Base-by-base conservation (phyloP, 1,140 invertebrate genomes). In the Anastrepha obliqua region DNA sequence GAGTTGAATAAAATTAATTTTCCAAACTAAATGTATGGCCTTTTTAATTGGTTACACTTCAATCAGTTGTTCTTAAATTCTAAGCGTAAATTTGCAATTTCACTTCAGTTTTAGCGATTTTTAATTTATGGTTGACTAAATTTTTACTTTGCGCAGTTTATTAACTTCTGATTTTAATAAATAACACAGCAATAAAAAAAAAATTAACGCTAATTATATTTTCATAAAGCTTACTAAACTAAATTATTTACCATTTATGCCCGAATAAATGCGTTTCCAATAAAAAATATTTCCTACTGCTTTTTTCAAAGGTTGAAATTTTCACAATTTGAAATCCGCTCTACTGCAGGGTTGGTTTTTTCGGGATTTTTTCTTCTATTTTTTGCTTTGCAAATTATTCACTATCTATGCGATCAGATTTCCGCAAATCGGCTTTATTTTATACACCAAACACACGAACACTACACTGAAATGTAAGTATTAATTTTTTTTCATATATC, bases 241-340 rank as follows among this genome's bases (percentile, higher is more conserved):
- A 39, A 67, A 44, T 44, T 47, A 74, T 47, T 74, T 74, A 74
- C 67, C 67, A 74, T 74, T 74, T 74, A 74, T 47, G 67, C 67
- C 39, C 42, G 67, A 47, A n/a, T 74, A 74, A 74, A 15, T 44
- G 15, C 67, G 3, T 44, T 44, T 17, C 15, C 39, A 44, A 44
- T 74, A 44, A 0, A 42, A 17, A 13, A 70, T 70, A 44, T 47
- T 29, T 74, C 7, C 5, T 13, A 17, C 44, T 74, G 13, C 67
- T 74, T 47, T 62, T 62, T 62, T 13, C 13, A 62, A 62, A 17
- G 1, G 60, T n/a, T 62, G 15, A 13, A 17, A 7, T 47, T 74
- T 74, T 74, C 2, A 55, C 51, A 11, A 55, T 55, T 55, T 55
- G 6, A 55, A 55, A 55, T 55, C 51, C 51, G 51, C 51, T 55